phyloP scores from a whole-genome alignment of 37 sponge, comb jelly and placozoan species.

The Aphrocallistes beatrix region DNA sequence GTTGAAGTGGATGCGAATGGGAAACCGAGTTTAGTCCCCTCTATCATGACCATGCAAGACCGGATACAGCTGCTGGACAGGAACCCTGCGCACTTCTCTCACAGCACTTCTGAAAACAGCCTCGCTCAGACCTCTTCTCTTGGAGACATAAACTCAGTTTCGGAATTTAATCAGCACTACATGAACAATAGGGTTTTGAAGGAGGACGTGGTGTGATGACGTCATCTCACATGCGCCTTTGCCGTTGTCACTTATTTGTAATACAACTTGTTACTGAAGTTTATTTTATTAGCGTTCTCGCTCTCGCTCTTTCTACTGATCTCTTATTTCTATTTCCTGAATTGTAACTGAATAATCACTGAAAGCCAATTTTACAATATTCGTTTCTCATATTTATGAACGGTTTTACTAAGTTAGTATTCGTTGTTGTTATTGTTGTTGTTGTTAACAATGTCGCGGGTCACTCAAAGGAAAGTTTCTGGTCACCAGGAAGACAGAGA shows the following conservation, averaged over 20 bases:
- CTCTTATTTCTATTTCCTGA: constrained; percentile 1
- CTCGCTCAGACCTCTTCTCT: not conserved
- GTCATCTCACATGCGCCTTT: not conserved
- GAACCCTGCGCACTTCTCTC: not conserved
- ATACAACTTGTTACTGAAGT: too few relatives aligned
- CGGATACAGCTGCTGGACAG: not conserved
- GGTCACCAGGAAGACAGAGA: not conserved
- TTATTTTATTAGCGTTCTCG: constrained; percentile 15
- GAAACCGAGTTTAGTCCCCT: not conserved
- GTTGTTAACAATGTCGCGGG: not conserved
- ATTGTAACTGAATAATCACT: too few relatives aligned
- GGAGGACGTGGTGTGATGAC: not conserved
- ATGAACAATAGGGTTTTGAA: not conserved
- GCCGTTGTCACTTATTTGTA: not conserved
- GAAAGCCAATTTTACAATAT: too few relatives aligned
- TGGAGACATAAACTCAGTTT: constrained; percentile 6
- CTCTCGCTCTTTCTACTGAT: not conserved
- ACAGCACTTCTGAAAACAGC: not conserved
- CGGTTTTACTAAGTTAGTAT: too few relatives aligned
- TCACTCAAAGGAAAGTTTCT: not conserved
- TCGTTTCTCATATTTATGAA: too few relatives aligned
- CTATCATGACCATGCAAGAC: constrained; percentile 5
- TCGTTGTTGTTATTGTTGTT: too few relatives aligned
- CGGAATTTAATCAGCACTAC: not conserved
- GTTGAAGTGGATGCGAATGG: not conserved